phyloP scores from a whole-genome alignment of 1,140 invertebrate genomes.

The Procambarus clarkii region DNA sequence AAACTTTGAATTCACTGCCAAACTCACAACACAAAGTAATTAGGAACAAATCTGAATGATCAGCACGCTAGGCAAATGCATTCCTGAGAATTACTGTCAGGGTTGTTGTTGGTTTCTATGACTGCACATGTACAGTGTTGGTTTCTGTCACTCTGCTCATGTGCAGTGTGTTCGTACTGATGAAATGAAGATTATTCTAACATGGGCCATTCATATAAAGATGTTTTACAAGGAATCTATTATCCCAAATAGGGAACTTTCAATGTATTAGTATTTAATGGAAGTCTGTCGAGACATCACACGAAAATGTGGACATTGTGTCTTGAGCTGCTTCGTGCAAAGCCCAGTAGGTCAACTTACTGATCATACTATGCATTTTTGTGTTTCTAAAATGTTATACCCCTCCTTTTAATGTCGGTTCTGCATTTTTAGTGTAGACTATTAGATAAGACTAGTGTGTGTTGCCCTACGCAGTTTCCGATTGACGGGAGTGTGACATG shows the following conservation, averaged over 20 bases:
- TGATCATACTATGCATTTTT: slow-evolving; percentile 68
- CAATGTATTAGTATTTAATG: slow-evolving; percentile 40
- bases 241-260: slow-evolving; percentile 45
- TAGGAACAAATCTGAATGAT: slow-evolving; percentile 38
- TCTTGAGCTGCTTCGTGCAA: slow-evolving; percentile 64
- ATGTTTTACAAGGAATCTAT: slow-evolving; percentile 21
- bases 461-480: slow-evolving; percentile 29
- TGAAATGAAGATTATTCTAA: slow-evolving; percentile 33
- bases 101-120: not conserved
- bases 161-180: not conserved
- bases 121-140: too few species aligned
- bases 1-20: slow-evolving; percentile 56
- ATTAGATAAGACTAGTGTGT: slow-evolving; percentile 49
- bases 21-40: slow-evolving; percentile 49
- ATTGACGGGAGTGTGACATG: slow-evolving; percentile 33
- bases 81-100: slow-evolving; percentile 29
- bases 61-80: slow-evolving; percentile 36
- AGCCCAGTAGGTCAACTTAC: slow-evolving; percentile 63
- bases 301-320: slow-evolving; percentile 17
- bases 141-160: not conserved
- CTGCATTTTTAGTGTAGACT: slow-evolving; percentile 35
- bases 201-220: slow-evolving; percentile 29
- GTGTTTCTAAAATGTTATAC: slow-evolving; percentile 63
- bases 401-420: slow-evolving; percentile 56
- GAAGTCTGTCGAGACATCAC: slow-evolving; percentile 29